Evolutionary conservation across 1,140 invertebrate genomes (phyloP).

Genomic region (Mactra quadrangularis): DNA sequence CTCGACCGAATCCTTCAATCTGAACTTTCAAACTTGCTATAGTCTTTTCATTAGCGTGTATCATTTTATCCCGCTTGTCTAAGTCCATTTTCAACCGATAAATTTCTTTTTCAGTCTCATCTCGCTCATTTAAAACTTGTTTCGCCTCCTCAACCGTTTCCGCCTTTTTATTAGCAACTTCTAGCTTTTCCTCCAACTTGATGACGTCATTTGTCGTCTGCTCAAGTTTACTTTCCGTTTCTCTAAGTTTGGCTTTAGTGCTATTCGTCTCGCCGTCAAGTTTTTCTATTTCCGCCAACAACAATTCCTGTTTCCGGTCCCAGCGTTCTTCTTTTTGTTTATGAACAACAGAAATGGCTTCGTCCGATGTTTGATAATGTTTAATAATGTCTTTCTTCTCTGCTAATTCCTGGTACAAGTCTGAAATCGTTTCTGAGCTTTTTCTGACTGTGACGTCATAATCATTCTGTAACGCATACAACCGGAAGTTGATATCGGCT

Average conservation of each 20-base stretch:
- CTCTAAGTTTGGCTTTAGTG: slow-evolving; percentile 23
- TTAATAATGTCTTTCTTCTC: slow-evolving; percentile 66
- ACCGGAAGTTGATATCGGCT: slow-evolving; percentile 54
- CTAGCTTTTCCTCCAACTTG: slow-evolving; percentile 52
- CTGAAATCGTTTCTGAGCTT: slow-evolving; percentile 54
- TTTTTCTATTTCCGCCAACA: slow-evolving; percentile 61
- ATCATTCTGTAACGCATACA: slow-evolving; percentile 55
- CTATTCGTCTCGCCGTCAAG: slow-evolving; percentile 49
- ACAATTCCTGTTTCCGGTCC: slow-evolving; percentile 65
- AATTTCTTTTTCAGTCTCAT: slow-evolving; percentile 62
- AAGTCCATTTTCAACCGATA: slow-evolving; percentile 65
- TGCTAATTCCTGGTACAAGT: slow-evolving; percentile 64
- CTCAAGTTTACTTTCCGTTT: slow-evolving; percentile 56
- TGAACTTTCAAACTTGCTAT: slow-evolving; percentile 36
- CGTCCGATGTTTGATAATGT: slow-evolving; percentile 67
- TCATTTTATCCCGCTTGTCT: slow-evolving; percentile 59
- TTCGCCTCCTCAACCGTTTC: slow-evolving; percentile 50
- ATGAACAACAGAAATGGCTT: slow-evolving; percentile 62
- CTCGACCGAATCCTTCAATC: slow-evolving; percentile 38
- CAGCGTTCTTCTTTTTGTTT: slow-evolving; percentile 66
- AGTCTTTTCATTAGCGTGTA: slow-evolving; percentile 41
- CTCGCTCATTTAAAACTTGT: slow-evolving; percentile 49
- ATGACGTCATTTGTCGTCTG: slow-evolving; percentile 46
- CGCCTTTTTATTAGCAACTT: slow-evolving; percentile 56
- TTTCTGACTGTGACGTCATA: slow-evolving; percentile 54